Percentiles rank a stretch among this genome's conserved stretches.
These are phyloP conservation scores for Volucella zonaria DNA, from an alignment of 2,888 invertebrate species.

Conservation along the genomic window DNA sequence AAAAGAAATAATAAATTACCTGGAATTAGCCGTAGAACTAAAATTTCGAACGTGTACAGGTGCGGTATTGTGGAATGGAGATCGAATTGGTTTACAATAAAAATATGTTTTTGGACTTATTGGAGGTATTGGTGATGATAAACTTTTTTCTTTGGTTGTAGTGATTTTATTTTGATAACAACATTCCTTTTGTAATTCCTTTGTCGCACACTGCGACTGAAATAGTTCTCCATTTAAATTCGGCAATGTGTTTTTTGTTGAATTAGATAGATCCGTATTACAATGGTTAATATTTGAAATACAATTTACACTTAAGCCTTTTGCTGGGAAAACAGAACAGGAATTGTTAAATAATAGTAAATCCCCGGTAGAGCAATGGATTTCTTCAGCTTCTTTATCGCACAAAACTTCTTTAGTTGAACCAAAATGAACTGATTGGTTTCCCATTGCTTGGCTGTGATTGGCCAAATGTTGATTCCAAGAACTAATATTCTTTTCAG, in stretches of 20 bases:
- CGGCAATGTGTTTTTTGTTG: constrained; percentile 40
- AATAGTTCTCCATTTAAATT: constrained; percentile 52
- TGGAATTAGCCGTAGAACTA: constrained; percentile 45
- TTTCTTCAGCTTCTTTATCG: constrained; percentile 48
- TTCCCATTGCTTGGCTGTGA: constrained; percentile 40
- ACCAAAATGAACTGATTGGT: constrained; percentile 44
- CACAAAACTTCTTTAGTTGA: constrained; percentile 41
- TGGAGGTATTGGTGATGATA: constrained; percentile 79
- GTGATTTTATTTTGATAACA: constrained; percentile 36
- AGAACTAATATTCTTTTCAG: constrained; percentile 78
- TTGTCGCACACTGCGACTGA: constrained; percentile 47
- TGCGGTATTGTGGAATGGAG: constrained; percentile 80
- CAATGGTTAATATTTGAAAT: constrained; percentile 27
- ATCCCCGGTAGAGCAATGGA: constrained; percentile 45
- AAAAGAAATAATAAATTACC: constrained; percentile 40
- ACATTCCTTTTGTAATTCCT: constrained; percentile 42
- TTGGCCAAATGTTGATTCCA: constrained; percentile 67
- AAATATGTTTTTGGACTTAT: constrained; percentile 80
- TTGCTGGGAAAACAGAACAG: constrained; percentile 57
- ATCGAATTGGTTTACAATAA: constrained; percentile 76
- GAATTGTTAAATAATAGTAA: constrained; percentile 40
- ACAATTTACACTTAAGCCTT: constrained; percentile 38
- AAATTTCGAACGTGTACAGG: constrained; percentile 49
- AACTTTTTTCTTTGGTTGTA: constrained; percentile 34
- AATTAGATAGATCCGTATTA: constrained; percentile 46